Percentiles rank a stretch among this genome's conserved stretches.
These are phyloP conservation scores for Oxygymnocypris stewartii DNA, from an alignment of 2,113 vertebrate species.

Conservation along the genomic window DNA sequence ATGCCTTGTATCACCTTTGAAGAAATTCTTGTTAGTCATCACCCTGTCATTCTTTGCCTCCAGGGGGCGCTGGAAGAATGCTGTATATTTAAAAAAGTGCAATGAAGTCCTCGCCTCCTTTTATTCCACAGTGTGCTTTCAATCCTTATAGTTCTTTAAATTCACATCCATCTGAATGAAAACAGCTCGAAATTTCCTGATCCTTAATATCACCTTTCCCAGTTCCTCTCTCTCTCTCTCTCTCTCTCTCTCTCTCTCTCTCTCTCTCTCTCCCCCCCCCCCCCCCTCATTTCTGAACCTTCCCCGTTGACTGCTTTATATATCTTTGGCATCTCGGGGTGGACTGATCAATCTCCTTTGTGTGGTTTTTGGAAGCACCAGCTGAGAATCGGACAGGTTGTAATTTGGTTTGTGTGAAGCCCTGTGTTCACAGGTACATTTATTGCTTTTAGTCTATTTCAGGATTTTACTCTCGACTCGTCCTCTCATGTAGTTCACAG, in stretches of 20 bases:
- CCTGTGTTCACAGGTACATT: conserved; percentile 5
- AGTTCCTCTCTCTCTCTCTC: background rate
- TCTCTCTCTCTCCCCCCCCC: too few relatives aligned
- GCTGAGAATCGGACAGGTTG: conserved; percentile 27
- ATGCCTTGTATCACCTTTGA: background rate
- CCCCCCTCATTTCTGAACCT: background rate
- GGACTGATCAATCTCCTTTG: background rate
- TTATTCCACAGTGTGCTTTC: background rate
- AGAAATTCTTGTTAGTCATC: background rate
- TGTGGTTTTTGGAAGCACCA: background rate
- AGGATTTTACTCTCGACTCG: background rate
- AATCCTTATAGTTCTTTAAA: background rate
- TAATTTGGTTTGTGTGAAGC: conserved; percentile 24
- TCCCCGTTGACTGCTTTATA: background rate
- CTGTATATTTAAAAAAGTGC: background rate
- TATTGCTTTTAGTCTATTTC: conserved; percentile 8
- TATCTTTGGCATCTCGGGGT: background rate
- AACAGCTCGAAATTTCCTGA: background rate
- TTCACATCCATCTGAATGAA: background rate
- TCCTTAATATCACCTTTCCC: background rate
- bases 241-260: too few relatives aligned
- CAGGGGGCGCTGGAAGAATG: conserved; percentile 34
- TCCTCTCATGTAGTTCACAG: background rate
- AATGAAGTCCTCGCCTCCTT: background rate
- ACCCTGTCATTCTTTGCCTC: background rate